phyloP scores from a whole-genome alignment of 2,888 invertebrate genomes.

The Ormyrus pomaceus region DNA sequence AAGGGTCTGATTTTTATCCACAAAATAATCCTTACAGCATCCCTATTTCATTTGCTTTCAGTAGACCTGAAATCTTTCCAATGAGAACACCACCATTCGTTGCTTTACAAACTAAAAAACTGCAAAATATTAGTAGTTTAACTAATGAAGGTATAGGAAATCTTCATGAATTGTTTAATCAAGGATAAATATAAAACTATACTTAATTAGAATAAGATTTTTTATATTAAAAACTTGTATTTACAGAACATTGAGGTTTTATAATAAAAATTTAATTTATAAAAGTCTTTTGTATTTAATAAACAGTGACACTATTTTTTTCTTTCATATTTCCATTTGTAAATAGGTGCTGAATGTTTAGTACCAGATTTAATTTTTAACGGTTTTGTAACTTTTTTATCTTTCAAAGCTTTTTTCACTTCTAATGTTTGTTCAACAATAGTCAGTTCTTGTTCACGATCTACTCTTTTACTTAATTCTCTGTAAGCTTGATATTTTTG shows the following conservation, averaged over 20 bases:
- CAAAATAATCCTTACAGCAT: conserved; percentile 13
- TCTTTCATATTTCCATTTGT: conserved; percentile 88
- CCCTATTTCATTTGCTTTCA: conserved; percentile 20
- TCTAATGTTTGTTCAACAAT: conserved; percentile 89
- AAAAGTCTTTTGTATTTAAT: conserved; percentile 13
- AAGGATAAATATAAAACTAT: neutral
- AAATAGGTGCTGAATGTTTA: conserved; percentile 84
- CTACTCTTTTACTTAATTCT: conserved; percentile 85
- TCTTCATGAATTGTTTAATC: conserved; percentile 14
- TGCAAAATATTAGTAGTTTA: neutral
- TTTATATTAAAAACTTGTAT: conserved; percentile 40
- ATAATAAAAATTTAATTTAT: conserved; percentile 37
- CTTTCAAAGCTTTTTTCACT: conserved; percentile 82
- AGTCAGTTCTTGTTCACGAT: conserved; percentile 85
- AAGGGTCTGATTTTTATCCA: conserved; percentile 37
- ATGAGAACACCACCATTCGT: conserved; percentile 57
- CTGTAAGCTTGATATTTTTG: conserved; percentile 82
- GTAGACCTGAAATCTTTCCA: conserved; percentile 56
- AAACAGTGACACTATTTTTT: conserved; percentile 79
- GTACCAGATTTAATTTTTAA: conserved; percentile 81
- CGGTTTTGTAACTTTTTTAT: conserved; percentile 81
- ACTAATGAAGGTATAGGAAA: neutral
- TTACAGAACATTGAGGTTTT: conserved; percentile 37
- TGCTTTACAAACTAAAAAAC: conserved; percentile 20
- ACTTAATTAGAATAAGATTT: conserved; percentile 1